phyloP scores from a whole-genome alignment of 2,888 invertebrate genomes.

The Ectemnius lituratus region DNA sequence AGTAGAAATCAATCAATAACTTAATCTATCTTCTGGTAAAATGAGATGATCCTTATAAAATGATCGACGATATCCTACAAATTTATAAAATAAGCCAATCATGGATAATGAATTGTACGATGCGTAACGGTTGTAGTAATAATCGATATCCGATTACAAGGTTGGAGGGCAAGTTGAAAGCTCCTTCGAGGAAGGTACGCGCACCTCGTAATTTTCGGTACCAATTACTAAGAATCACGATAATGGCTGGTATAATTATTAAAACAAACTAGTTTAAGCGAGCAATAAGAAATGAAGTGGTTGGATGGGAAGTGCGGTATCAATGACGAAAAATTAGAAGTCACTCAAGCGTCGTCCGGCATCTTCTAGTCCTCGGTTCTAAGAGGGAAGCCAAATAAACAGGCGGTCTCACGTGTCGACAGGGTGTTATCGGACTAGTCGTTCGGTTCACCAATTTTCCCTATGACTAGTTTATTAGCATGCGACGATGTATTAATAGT shows the following conservation, averaged over 20 bases:
- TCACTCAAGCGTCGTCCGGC: slow-evolving; percentile 29
- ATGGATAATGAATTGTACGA: slow-evolving; percentile 16
- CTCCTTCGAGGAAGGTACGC: too few species aligned
- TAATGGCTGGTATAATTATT: too few species aligned
- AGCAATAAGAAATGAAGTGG: too few species aligned
- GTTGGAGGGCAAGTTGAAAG: neutral
- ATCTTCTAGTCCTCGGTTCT: slow-evolving; percentile 35
- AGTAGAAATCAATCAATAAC: too few species aligned
- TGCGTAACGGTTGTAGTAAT: slow-evolving; percentile 21
- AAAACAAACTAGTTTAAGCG: too few species aligned
- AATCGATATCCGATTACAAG: slow-evolving; percentile 20
- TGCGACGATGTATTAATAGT: slow-evolving; percentile 32
- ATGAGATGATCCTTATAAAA: too few species aligned
- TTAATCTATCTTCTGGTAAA: too few species aligned
- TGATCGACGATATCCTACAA: slow-evolving; percentile 6
- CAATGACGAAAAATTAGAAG: slow-evolving; percentile 13
- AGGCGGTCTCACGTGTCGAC: slow-evolving; percentile 48
- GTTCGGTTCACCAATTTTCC: slow-evolving; percentile 57
- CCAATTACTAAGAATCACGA: too few species aligned
- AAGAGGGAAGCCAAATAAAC: slow-evolving; percentile 68
- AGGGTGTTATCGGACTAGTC: slow-evolving; percentile 63
- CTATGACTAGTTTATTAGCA: slow-evolving; percentile 30
- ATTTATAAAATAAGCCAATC: slow-evolving; percentile 27
- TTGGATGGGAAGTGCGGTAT: neutral
- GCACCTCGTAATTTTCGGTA: too few species aligned